Evolutionary conservation across 2,797 vertebrate species (phyloP).

Genomic region (Tapirus indicus): DNA sequence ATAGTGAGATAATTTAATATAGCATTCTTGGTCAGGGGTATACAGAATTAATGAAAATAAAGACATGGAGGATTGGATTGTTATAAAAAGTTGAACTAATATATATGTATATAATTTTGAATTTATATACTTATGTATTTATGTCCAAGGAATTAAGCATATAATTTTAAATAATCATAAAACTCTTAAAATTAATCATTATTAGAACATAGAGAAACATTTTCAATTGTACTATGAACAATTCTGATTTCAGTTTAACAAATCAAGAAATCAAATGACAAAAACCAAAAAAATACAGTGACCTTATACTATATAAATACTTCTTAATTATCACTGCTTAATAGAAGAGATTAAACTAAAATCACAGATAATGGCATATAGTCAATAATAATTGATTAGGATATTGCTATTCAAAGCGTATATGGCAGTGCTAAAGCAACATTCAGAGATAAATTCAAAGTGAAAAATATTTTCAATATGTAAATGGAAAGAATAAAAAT

Average conservation of each 20-base stretch:
- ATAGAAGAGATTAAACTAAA: not conserved
- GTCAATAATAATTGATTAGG: not conserved
- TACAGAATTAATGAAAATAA: not conserved
- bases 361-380: not conserved
- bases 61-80: not conserved
- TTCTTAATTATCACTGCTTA: not conserved
- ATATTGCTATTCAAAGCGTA: not conserved
- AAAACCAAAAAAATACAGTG: not conserved
- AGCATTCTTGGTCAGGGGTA: not conserved
- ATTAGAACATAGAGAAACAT: not conserved
- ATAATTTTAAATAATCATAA: not conserved
- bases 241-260: not conserved
- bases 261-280: not conserved
- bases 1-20: not conserved
- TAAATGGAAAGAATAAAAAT: not conserved
- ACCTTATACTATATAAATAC: not conserved
- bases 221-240: not conserved
- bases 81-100: not conserved
- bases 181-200: not conserved
- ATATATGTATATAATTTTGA: not conserved
- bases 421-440: not conserved
- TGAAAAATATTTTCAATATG: not conserved
- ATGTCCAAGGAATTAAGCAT: not conserved
- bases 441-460: not conserved
- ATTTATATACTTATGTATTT: not conserved